phyloP scores from a whole-genome alignment of 2,113 vertebrate species.

The Grammomys surdaster region DNA sequence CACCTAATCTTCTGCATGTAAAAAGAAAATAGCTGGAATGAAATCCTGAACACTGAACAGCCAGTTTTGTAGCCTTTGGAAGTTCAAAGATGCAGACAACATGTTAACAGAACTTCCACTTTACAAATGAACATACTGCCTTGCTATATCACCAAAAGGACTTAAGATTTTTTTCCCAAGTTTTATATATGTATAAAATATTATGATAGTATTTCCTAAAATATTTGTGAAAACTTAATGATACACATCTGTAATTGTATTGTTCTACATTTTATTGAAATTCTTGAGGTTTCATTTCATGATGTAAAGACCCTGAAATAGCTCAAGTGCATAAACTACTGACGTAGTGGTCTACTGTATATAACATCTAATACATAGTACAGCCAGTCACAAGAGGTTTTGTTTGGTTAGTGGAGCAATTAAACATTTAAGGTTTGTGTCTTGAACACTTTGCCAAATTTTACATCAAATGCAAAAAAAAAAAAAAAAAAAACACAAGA shows the following conservation, averaged over 20 bases:
- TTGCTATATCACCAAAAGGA: conserved; percentile 72
- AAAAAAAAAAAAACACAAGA: conserved; percentile 49
- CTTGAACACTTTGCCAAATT: conserved; percentile 55
- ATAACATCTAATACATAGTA: conserved; percentile 19
- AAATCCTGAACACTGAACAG: conserved; percentile 60
- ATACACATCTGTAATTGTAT: conserved; percentile 67
- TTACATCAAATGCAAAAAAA: conserved; percentile 58
- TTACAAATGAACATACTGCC: conserved; percentile 73
- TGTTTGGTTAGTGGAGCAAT: not conserved
- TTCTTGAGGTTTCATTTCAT: conserved; percentile 64
- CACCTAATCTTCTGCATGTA: conserved; percentile 93
- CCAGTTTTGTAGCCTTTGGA: conserved; percentile 65
- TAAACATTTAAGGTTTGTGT: conserved; percentile 54
- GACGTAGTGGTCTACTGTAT: conserved; percentile 10
- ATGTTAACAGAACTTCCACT: conserved; percentile 51
- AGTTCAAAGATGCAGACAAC: conserved; percentile 65
- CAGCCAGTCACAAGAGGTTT: not conserved
- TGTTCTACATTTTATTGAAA: conserved; percentile 64
- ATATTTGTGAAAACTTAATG: conserved; percentile 62
- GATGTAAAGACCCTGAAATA: conserved; percentile 54
- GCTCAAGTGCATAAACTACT: conserved; percentile 45
- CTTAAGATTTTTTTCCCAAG: conserved; percentile 49
- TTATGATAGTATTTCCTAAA: conserved; percentile 62
- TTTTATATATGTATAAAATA: conserved; percentile 67
- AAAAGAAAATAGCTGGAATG: conserved; percentile 93